Percentiles rank a stretch among this genome's conserved stretches.
Conservation (phyloP, 1,140 invertebrate species). For the Colletes gigas region DNA sequence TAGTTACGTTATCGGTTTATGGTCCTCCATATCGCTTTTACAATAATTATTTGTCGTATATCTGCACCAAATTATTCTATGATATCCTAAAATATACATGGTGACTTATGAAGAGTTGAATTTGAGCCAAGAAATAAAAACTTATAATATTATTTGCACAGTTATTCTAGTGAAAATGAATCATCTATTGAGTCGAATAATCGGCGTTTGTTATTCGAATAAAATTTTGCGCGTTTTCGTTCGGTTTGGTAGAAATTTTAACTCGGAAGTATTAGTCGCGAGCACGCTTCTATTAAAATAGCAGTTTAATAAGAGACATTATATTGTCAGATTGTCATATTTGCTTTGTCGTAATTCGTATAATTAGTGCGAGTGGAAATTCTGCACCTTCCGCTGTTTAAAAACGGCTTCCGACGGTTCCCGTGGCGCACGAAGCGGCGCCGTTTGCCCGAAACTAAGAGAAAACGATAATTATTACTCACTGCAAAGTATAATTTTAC, state of each 20-base stretch:
- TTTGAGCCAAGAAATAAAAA: too few relatives aligned
- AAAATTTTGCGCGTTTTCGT: too few relatives aligned
- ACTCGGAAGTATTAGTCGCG: background rate
- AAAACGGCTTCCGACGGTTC: conserved; percentile 8
- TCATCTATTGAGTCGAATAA: too few relatives aligned
- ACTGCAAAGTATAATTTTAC: conserved; percentile 5
- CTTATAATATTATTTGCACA: too few relatives aligned
- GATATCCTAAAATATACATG: background rate
- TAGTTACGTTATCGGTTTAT: background rate
- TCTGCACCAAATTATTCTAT: background rate
- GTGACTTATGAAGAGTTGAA: background rate
- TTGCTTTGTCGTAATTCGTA: conserved; percentile 7
- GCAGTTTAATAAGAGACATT: background rate
- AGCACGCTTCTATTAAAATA: background rate
- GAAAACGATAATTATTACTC: background rate
- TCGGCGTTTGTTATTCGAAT: too few relatives aligned
- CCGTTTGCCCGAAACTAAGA: background rate
- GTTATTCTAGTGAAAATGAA: too few relatives aligned
- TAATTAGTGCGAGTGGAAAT: background rate
- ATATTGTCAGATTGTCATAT: background rate
- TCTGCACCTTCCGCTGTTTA: background rate
- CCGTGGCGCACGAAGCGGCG: background rate
- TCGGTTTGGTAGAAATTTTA: too few relatives aligned
- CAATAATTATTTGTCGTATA: background rate
- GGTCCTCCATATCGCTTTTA: background rate